phyloP scores from a whole-genome alignment of 2,113 vertebrate species.

The Tachysurus vachellii region DNA sequence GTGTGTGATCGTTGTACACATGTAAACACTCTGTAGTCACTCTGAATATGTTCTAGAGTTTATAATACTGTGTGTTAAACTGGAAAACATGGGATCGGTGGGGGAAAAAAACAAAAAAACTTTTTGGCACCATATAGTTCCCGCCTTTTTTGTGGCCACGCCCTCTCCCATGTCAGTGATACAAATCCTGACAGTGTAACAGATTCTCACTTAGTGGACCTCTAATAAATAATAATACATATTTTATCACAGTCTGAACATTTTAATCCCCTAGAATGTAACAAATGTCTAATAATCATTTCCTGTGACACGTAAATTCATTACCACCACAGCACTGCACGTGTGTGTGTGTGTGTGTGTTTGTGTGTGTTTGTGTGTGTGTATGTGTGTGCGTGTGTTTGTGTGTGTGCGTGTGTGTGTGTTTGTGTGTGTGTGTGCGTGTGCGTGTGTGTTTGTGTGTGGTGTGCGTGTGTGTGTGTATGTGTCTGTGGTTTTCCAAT shows the following conservation, averaged over 20 bases:
- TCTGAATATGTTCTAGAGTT: not conserved
- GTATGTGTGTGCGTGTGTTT: not conserved
- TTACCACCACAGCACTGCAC: not conserved
- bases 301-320: not conserved
- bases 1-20: not conserved
- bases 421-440: no score
- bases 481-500: no score
- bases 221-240: not conserved
- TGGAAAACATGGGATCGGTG: not conserved
- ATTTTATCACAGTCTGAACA: not conserved
- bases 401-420: not conserved
- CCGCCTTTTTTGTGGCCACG: not conserved
- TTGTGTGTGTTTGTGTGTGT: not conserved
- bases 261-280: not conserved
- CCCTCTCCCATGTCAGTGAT: not conserved
- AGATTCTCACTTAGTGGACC: not conserved
- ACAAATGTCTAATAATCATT: not conserved
- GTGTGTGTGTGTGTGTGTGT: not conserved
- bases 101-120: not conserved
- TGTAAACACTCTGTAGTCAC: not conserved
- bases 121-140: not conserved
- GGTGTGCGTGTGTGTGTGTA: no score
- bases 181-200: not conserved
- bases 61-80: not conserved
- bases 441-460: no score